A percentile compares a stretch with the other conserved stretches of the same genome.
Evolutionary conservation across 1,140 invertebrate genomes (phyloP).

Genomic region (Drosophila ercepeae): DNA sequence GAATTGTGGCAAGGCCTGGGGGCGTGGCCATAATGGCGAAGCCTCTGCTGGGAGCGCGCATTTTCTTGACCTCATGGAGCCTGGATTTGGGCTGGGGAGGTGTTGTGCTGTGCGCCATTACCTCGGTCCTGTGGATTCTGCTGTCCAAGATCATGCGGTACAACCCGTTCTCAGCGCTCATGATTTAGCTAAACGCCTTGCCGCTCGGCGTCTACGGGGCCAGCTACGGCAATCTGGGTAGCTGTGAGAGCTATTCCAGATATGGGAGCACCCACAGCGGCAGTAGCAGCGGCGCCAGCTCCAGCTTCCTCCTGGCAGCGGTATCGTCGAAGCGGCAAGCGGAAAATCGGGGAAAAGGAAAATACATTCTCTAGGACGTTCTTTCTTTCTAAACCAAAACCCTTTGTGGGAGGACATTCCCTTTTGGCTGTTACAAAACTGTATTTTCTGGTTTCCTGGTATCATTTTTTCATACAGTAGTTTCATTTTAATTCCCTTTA

Average conservation of each 20-base stretch:
- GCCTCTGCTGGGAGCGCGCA: conserved; percentile 86
- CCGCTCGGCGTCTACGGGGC: conserved; percentile 71
- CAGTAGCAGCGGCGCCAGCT: conserved; percentile 57
- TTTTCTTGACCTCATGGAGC: conserved; percentile 92
- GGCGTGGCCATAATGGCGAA: conserved; percentile 78
- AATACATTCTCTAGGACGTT: conserved; percentile 54
- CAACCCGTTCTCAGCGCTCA: conserved; percentile 90
- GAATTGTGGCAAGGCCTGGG: conserved; percentile 86
- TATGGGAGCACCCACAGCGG: conserved; percentile 59
- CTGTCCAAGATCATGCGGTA: conserved; percentile 95
- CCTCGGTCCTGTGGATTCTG: conserved; percentile 92
- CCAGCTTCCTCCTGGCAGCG: conserved; percentile 57
- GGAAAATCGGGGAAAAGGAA: conserved; percentile 66
- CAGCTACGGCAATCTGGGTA: conserved; percentile 54
- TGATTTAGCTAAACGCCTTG: conserved; percentile 85
- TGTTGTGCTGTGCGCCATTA: conserved; percentile 90
- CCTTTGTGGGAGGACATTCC: no score
- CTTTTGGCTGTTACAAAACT: no score
- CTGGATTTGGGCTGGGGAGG: conserved; percentile 93
- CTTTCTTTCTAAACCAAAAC: no score
- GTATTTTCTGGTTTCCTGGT: no score
- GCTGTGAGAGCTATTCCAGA: conserved; percentile 45
- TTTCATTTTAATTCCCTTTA: no score
- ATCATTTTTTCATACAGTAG: no score
- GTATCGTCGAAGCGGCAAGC: conserved; percentile 71